phyloP scores from a whole-genome alignment of 2,888 invertebrate species.

The Lysandra coridon region DNA sequence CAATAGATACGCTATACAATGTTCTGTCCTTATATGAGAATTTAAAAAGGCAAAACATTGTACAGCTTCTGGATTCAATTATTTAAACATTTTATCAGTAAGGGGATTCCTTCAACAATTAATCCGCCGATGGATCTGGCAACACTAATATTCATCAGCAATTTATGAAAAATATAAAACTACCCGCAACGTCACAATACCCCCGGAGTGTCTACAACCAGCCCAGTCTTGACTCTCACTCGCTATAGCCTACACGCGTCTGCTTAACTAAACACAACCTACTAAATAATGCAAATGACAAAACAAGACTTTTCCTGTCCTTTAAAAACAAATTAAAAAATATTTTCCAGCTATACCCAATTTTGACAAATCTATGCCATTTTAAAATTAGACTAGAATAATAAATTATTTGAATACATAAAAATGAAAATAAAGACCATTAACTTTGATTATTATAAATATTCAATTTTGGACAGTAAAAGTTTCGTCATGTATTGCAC shows the following conservation, averaged over 20 bases:
- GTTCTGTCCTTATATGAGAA: no score
- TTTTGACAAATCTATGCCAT: background rate
- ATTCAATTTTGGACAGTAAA: background rate
- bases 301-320: background rate
- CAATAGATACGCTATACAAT: no score
- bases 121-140: background rate
- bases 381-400: no score
- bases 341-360: no score
- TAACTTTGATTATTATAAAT: no score
- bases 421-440: no score
- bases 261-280: slow-evolving; percentile 33
- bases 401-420: no score
- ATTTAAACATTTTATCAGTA: no score
- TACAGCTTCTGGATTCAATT: no score
- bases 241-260: slow-evolving; percentile 46
- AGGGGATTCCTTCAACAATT: background rate
- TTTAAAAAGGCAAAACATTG: no score
- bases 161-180: slow-evolving; percentile 26
- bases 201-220: slow-evolving; percentile 33
- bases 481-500: background rate
- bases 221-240: slow-evolving; percentile 64
- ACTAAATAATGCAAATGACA: background rate
- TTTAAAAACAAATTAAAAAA: background rate
- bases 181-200: slow-evolving; percentile 20
- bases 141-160: background rate